phyloP scores from a whole-genome alignment of 2,797 vertebrate genomes.

The Anguilla pacifica region DNA sequence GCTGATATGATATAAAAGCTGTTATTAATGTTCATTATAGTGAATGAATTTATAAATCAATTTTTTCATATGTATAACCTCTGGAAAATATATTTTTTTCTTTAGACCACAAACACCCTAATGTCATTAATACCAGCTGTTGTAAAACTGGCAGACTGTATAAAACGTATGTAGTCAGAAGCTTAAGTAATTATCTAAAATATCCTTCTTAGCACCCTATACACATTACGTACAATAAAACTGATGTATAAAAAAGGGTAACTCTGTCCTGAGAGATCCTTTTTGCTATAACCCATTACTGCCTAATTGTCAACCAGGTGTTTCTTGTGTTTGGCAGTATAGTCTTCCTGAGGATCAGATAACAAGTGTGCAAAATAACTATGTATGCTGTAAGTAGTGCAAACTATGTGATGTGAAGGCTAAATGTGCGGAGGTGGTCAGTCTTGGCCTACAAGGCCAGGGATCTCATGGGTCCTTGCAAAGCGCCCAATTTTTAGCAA shows the following conservation, averaged over 20 bases:
- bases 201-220: background rate
- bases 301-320: background rate
- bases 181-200: background rate
- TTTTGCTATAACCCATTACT: background rate
- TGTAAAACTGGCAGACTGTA: background rate
- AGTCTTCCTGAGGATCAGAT: background rate
- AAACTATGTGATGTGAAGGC: background rate
- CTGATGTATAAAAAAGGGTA: background rate
- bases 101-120: background rate
- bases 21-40: background rate
- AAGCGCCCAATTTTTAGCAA: background rate
- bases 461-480: background rate
- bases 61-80: background rate
- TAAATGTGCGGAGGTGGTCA: background rate
- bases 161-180: background rate
- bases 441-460: background rate
- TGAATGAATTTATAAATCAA: background rate
- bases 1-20: background rate
- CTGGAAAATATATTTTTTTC: background rate
- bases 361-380: background rate
- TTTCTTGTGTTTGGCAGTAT: background rate
- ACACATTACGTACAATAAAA: background rate
- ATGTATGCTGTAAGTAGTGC: background rate
- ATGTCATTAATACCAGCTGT: background rate
- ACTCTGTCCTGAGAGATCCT: background rate